phyloP scores from a whole-genome alignment of 2,797 vertebrate species.

The Crenuchus spilurus region DNA sequence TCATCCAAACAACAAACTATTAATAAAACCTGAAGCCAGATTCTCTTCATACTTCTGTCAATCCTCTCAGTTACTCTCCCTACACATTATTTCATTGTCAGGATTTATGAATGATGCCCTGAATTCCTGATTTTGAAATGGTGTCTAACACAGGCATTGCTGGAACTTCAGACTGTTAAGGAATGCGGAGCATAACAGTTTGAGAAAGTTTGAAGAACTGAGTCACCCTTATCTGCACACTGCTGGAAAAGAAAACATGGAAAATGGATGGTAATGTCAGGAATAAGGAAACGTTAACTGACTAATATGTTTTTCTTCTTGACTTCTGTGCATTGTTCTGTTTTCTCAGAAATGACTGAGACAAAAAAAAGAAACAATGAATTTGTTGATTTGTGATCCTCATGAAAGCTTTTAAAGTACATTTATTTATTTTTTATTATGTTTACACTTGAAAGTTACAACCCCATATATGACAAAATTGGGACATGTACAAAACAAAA shows the following conservation, averaged over 20 bases:
- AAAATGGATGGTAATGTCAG: constrained; percentile 43
- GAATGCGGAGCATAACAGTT: constrained; percentile 43
- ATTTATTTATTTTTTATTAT: too few species aligned
- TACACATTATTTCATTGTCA: constrained; percentile 35
- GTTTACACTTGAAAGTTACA: too few species aligned
- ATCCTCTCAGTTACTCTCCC: constrained; percentile 35
- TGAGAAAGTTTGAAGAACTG: constrained; percentile 44
- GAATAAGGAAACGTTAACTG: constrained; percentile 42
- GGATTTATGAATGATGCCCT: constrained; percentile 20
- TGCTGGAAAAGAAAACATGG: constrained; percentile 46
- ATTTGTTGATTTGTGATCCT: constrained; percentile 22
- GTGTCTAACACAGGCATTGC: constrained; percentile 42
- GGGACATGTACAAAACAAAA: too few species aligned
- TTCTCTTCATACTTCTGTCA: constrained; percentile 17
- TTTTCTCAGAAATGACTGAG: constrained; percentile 38
- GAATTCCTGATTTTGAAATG: constrained; percentile 44
- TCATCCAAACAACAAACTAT: constrained; percentile 31
- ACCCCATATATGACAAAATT: too few species aligned
- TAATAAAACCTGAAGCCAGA: constrained; percentile 34
- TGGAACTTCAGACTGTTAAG: constrained; percentile 26
- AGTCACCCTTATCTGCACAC: constrained; percentile 41
- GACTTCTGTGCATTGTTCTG: constrained; percentile 45
- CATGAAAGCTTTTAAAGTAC: not conserved
- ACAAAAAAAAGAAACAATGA: not conserved
- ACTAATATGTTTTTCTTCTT: constrained; percentile 55